Percentiles rank a stretch among this genome's conserved stretches.
Conservation (phyloP, 2,113 vertebrate species). For the Lamprotornis superbus region DNA sequence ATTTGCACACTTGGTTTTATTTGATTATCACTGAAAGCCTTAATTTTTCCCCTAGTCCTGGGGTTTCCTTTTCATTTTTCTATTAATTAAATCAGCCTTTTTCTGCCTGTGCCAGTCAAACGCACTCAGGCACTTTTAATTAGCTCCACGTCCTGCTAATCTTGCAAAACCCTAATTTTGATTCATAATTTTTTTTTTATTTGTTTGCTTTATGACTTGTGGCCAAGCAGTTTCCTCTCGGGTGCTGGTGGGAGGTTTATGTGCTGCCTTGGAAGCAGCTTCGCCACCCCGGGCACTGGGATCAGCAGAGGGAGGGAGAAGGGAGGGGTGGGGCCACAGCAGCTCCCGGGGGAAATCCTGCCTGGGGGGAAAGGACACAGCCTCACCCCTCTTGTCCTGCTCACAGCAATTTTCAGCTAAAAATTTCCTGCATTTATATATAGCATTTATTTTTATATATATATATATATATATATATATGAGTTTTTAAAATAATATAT, state of each 20-base stretch:
- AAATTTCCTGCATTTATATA: neutral
- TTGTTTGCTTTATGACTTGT: slow-evolving; percentile 30
- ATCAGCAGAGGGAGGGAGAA: neutral
- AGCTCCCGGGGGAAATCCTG: neutral
- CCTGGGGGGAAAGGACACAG: neutral
- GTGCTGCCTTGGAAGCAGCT: neutral
- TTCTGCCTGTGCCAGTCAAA: neutral
- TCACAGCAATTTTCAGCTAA: neutral
- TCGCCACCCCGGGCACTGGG: neutral
- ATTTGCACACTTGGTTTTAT: slow-evolving; percentile 32
- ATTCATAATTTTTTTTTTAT: neutral
- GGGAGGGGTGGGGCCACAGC: neutral
- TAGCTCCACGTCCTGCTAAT: neutral
- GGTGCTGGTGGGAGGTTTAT: neutral
- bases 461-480: neutral
- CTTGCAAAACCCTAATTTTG: neutral
- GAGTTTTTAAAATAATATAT: neutral
- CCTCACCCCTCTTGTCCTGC: neutral
- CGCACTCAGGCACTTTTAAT: neutral
- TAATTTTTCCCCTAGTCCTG: neutral
- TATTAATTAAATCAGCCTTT: neutral
- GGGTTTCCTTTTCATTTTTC: slow-evolving; percentile 4
- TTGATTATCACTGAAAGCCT: neutral
- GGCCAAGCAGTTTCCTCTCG: slow-evolving; percentile 10
- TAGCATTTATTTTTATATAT: too few species aligned